phyloP scores from a whole-genome alignment of 2,888 invertebrate species.

The Acronicta alni region DNA sequence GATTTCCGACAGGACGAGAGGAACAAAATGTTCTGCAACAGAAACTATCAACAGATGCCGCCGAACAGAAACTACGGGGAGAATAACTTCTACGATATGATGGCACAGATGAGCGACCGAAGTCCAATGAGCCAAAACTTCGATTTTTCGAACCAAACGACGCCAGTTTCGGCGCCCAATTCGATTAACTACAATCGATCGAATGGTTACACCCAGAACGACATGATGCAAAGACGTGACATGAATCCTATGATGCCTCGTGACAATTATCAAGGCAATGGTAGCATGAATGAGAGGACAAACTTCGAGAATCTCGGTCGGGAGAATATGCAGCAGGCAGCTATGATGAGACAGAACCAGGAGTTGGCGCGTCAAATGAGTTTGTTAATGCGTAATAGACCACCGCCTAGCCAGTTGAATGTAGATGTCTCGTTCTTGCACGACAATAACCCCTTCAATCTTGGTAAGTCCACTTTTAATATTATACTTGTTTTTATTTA shows the following conservation, averaged over 20 bases:
- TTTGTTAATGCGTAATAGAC: constrained; percentile 79
- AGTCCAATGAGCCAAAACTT: constrained; percentile 75
- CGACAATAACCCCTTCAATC: constrained; percentile 81
- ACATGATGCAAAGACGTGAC: constrained; percentile 76
- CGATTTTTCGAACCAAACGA: constrained; percentile 74
- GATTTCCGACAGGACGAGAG: constrained; percentile 71
- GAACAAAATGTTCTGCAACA: constrained; percentile 77
- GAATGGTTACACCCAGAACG: constrained; percentile 81
- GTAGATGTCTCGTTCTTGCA: constrained; percentile 84
- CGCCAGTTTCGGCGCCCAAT: constrained; percentile 67
- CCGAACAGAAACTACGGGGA: constrained; percentile 75
- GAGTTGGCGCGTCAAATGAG: constrained; percentile 84
- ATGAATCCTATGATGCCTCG: constrained; percentile 73
- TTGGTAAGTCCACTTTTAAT: constrained; percentile 73
- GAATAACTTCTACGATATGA: constrained; percentile 77
- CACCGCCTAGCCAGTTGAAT: constrained; percentile 81
- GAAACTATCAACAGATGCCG: constrained; percentile 73
- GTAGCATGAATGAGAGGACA: constrained; percentile 66
- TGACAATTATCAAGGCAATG: constrained; percentile 72
- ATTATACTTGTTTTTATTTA: too few species aligned
- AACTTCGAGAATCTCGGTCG: constrained; percentile 74
- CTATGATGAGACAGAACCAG: constrained; percentile 79
- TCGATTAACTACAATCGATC: constrained; percentile 71
- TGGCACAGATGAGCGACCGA: constrained; percentile 73
- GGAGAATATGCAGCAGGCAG: constrained; percentile 76